Base-by-base conservation (phyloP, 2,888 invertebrate species). In the Spicauda simplicius region DNA sequence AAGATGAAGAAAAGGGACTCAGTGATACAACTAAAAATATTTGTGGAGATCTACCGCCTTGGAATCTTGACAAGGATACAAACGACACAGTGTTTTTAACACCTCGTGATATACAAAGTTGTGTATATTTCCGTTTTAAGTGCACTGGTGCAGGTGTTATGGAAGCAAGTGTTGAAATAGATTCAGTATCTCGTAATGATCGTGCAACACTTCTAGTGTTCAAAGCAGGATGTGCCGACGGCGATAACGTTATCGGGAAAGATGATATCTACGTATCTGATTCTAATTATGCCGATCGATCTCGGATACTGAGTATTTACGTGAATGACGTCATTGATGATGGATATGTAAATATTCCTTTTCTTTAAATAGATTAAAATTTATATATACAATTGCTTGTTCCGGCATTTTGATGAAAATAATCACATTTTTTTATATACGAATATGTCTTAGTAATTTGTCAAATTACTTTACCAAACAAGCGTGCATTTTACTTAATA, bases 221-320 rank as follows among this genome's bases (percentile, higher is more conserved):
- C 37, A 53, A 54, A 54, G 20, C 18, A 54, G 37, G 53, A 30
- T 54, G 37, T 37, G 30, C 59, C 60, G 55, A 55, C 25, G 33
- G 45, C 16, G 57, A 60, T 60, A 55, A 19, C 19, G 37, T 66
- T 66, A 66, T 66, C 60, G 60, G 60, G n/a, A 60, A 16, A 66
- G 66, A 60, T 60, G 33, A 56, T 66, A 60, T 66, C 54, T 45
- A 30, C 18, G 33, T 7, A 37, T 50, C 33, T 18, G 45, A 60
- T 55, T 54, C 66, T 53, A 10, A 19, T 60, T 55, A 30, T 33
- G 20, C 12, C 41, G 59, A 60, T 65, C 54, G 48, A 64, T 58
- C 41, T 54, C 52, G 65, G 45, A 54, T 54, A 59, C 53, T 65
- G 58, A 65, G 59, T 25, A 59, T 65, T 54, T 30, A 54, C 33